Evolutionary conservation across 2,888 invertebrate species (phyloP).

Genomic region (Lordiphosa fenestrarum): DNA sequence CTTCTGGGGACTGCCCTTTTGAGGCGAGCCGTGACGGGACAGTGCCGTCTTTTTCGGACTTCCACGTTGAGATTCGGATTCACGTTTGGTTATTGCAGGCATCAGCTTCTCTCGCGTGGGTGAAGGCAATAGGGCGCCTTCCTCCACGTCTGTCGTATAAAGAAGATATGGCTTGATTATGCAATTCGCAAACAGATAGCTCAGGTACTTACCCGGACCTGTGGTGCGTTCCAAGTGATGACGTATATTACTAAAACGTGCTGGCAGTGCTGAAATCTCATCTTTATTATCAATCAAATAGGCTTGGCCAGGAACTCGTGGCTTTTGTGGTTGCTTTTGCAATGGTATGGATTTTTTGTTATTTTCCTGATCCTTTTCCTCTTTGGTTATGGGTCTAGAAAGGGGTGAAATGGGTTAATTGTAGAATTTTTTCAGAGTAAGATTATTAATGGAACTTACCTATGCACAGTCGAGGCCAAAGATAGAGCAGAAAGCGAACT

Average conservation of each 20-base stretch:
- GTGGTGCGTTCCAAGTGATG: conserved; percentile 87
- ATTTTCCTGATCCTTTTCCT: conserved; percentile 92
- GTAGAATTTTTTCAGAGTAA: neutral
- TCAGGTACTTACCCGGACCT: conserved; percentile 83
- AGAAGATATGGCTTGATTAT: neutral
- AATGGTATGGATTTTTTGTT: conserved; percentile 89
- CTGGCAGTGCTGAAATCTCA: conserved; percentile 79
- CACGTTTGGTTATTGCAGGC: conserved; percentile 83
- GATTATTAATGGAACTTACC: conserved; percentile 79
- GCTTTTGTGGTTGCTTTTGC: conserved; percentile 76
- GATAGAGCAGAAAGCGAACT: conserved; percentile 95
- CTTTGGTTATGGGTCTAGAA: conserved; percentile 88
- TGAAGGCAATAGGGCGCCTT: conserved; percentile 85
- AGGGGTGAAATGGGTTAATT: neutral
- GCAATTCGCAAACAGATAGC: neutral
- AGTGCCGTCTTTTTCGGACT: conserved; percentile 80
- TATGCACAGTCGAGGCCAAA: conserved; percentile 90
- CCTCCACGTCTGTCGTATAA: conserved; percentile 81
- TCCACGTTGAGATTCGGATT: conserved; percentile 79
- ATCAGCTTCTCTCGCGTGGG: conserved; percentile 87
- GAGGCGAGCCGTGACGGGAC: conserved; percentile 80
- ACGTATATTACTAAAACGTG: conserved; percentile 83
- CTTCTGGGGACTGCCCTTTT: conserved; percentile 82
- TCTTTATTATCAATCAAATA: conserved; percentile 82
- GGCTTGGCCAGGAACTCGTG: conserved; percentile 82